Conservation (phyloP, 2,797 vertebrate species). For the Chaenodraco wilsoni region DNA sequence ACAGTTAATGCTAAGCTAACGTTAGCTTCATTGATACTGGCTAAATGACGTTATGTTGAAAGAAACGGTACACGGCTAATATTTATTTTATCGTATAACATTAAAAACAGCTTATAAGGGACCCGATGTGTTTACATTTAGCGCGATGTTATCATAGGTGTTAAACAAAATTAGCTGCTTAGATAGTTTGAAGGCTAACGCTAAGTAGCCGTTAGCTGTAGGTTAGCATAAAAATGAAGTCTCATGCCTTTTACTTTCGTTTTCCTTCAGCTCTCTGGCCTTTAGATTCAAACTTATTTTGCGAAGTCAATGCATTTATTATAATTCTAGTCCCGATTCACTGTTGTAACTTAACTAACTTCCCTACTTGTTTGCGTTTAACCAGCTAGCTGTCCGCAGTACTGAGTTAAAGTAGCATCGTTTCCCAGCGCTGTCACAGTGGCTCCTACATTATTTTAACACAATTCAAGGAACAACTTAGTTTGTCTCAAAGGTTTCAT, state of each 20-base stretch:
- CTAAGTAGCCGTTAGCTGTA: slow-evolving; percentile 20
- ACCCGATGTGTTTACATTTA: fast-evolving
- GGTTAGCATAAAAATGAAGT: slow-evolving; percentile 38
- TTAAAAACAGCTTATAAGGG: not conserved
- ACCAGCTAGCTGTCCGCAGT: not conserved
- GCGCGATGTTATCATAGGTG: fast-evolving
- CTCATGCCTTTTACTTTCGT: slow-evolving; percentile 64
- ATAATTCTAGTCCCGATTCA: too few species aligned
- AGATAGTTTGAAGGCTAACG: slow-evolving; percentile 16
- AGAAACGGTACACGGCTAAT: fast-evolving
- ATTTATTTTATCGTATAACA: fast-evolving
- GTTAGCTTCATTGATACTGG: slow-evolving; percentile 27
- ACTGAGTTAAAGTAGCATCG: not conserved
- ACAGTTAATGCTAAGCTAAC: slow-evolving; percentile 28
- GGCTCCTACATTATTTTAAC: too few species aligned
- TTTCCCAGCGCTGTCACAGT: too few species aligned
- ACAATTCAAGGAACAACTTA: too few species aligned
- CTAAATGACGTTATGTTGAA: not conserved
- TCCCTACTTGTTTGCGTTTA: not conserved
- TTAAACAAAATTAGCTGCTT: not conserved
- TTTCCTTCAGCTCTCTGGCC: slow-evolving; percentile 24
- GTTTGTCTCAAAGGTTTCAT: too few species aligned
- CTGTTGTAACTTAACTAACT: not conserved
- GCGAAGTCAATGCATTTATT: fast-evolving
- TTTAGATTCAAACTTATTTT: not conserved